These are phyloP conservation scores for Conus betulinus DNA, from an alignment of 1,140 invertebrate genomes.

Conservation along the genomic window DNA sequence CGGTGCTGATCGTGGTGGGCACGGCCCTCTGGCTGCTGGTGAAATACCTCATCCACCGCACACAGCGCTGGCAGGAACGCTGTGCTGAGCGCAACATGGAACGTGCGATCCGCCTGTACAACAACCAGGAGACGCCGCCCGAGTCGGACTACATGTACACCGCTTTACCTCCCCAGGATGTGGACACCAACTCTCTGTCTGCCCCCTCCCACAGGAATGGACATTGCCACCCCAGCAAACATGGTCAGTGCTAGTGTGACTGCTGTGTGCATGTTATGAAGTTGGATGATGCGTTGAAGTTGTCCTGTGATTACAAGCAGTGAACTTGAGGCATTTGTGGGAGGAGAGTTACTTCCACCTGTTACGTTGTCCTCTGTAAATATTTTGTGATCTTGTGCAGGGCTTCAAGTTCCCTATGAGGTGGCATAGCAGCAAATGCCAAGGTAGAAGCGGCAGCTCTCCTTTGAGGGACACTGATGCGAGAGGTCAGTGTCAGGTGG, in stretches of 20 bases:
- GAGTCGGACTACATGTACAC: conserved; percentile 38
- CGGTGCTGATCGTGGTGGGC: conserved; percentile 28
- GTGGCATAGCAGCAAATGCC: too few relatives aligned
- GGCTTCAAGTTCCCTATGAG: too few relatives aligned
- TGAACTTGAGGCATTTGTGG: too few relatives aligned
- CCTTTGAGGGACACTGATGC: too few relatives aligned
- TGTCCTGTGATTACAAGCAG: too few relatives aligned
- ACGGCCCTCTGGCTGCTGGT: conserved; percentile 31
- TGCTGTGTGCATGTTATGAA: too few relatives aligned
- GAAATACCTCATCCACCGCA: conserved; percentile 32
- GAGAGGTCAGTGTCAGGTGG: too few relatives aligned
- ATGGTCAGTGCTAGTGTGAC: neutral
- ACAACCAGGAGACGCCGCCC: conserved; percentile 40
- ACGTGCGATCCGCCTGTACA: conserved; percentile 44
- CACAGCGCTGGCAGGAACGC: conserved; percentile 22
- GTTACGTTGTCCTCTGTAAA: too few relatives aligned
- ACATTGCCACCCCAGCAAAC: neutral
- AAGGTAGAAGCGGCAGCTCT: too few relatives aligned
- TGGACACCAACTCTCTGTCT: neutral
- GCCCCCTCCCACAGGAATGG: neutral
- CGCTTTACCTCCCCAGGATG: conserved; percentile 16
- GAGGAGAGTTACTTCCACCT: too few relatives aligned
- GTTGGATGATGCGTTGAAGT: too few relatives aligned
- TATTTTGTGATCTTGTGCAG: too few relatives aligned
- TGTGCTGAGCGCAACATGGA: conserved; percentile 44